A percentile compares a stretch with the other conserved stretches of the same genome.
Conservation (phyloP, 1,140 invertebrate species). For the Piezodorus guildinii region DNA sequence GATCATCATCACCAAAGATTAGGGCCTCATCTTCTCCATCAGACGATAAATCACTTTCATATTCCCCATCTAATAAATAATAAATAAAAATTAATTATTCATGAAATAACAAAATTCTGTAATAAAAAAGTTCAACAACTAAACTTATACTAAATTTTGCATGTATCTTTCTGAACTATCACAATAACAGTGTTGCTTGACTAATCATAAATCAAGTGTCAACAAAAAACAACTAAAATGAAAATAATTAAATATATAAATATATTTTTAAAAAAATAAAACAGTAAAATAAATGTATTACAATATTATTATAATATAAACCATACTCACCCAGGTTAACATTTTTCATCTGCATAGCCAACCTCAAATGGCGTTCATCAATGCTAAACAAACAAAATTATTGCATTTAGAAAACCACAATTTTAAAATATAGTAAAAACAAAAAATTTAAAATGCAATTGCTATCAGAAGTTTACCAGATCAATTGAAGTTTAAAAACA, state of each 20-base stretch:
- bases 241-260: background rate
- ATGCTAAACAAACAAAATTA: slow-evolving; percentile 22
- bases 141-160: too few relatives aligned
- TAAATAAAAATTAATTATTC: too few relatives aligned
- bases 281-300: background rate
- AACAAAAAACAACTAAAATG: background rate
- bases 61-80: slow-evolving; percentile 18
- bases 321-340: slow-evolving; percentile 22
- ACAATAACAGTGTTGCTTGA: background rate
- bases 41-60: slow-evolving; percentile 18
- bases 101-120: too few relatives aligned
- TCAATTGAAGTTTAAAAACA: too few relatives aligned
- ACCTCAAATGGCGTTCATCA: slow-evolving; percentile 25
- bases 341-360: slow-evolving; percentile 21
- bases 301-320: background rate
- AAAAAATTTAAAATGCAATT: too few relatives aligned
- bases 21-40: slow-evolving; percentile 18
- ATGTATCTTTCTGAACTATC: background rate
- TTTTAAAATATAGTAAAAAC: too few relatives aligned
- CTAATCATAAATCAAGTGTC: background rate
- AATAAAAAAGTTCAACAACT: too few relatives aligned
- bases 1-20: slow-evolving; percentile 7
- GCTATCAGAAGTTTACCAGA: too few relatives aligned
- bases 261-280: background rate
- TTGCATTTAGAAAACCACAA: too few relatives aligned